Base-by-base conservation (phyloP, 2,113 vertebrate genomes). In the Lamprologus sp. region DNA sequence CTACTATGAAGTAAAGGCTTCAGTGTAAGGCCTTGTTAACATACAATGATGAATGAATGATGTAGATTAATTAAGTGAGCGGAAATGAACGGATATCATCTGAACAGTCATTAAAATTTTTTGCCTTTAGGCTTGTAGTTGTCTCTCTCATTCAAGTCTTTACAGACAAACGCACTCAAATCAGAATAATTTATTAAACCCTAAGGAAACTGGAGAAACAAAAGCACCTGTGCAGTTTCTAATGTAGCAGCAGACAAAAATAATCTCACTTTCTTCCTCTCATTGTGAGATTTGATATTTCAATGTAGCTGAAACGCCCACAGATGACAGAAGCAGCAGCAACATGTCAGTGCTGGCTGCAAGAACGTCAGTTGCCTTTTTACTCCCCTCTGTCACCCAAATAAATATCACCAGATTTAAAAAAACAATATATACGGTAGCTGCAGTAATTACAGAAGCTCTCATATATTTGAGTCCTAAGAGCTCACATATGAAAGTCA, bases 81-180 rank as follows among this genome's bases (percentile, higher is more conserved):
- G 8, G 37, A 45, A 23, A 42, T 45, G 13, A 42, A 23, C 2
- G 2, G 65, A 73, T 7, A 42, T 70, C 37, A 70, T 15, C 37
- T 42, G 65, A 70, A 0, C 0, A 45, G 37, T 26, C 65, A 42
- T 63, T 70, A 73, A 45, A 7, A 0, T 0, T 2, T 5, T 23
- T 42, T 42, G n/a, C 37, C 37, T 42, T 70, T 9, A 42, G 35
- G n/a, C 3, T 42, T 6, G 35, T 70, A 40, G 7, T 15, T 70
- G 33, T 65, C 7, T 1, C 1, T 65, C 19, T 68, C 33, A 68
- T 21, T 68, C 63, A 40, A 40, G 63, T 6, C 63, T 40, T 23
- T 40, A 23, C n/a, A 70, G n/a, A 70, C 12, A 70, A 21, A 40
- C 35, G 0, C n/a, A 40, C 35, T 37, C 6, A 37, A 63, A 63